These are phyloP conservation scores for Drosophila aldrichi DNA, from an alignment of 2,888 invertebrate genomes.

Conservation along the genomic window DNA sequence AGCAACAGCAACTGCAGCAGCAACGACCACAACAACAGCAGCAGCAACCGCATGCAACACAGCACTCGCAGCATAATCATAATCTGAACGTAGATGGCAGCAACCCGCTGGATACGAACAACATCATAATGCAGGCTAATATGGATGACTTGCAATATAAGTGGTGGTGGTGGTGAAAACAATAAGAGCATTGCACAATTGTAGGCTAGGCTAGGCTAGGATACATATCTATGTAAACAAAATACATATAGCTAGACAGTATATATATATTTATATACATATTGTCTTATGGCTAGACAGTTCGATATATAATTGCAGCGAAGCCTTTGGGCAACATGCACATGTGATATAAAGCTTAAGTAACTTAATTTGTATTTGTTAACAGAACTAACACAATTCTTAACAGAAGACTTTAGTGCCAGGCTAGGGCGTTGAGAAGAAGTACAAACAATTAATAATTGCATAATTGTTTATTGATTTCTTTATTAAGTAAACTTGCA, in stretches of 20 bases:
- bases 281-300: constrained; percentile 14
- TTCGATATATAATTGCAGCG: constrained; percentile 34
- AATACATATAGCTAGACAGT: constrained; percentile 36
- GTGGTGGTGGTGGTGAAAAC: constrained; percentile 84
- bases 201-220: constrained; percentile 70
- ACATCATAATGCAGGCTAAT: constrained; percentile 84
- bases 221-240: constrained; percentile 32
- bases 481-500: background rate
- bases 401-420: constrained; percentile 22
- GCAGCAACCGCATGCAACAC: constrained; percentile 45
- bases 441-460: constrained; percentile 7
- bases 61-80: constrained; percentile 66
- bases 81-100: constrained; percentile 74
- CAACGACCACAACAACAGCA: constrained; percentile 46
- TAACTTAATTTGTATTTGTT: constrained; percentile 72
- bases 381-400: constrained; percentile 37
- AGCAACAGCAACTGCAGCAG: constrained; percentile 41
- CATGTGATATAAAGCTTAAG: constrained; percentile 74
- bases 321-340: constrained; percentile 18
- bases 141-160: constrained; percentile 84
- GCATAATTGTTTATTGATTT: constrained; percentile 1
- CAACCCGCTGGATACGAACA: constrained; percentile 84
- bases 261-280: constrained; percentile 10
- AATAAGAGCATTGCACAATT: constrained; percentile 35
- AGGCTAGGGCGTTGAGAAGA: constrained; percentile 6